Base-by-base conservation (phyloP, 2,113 vertebrate genomes). In the Ciconia maguari region DNA sequence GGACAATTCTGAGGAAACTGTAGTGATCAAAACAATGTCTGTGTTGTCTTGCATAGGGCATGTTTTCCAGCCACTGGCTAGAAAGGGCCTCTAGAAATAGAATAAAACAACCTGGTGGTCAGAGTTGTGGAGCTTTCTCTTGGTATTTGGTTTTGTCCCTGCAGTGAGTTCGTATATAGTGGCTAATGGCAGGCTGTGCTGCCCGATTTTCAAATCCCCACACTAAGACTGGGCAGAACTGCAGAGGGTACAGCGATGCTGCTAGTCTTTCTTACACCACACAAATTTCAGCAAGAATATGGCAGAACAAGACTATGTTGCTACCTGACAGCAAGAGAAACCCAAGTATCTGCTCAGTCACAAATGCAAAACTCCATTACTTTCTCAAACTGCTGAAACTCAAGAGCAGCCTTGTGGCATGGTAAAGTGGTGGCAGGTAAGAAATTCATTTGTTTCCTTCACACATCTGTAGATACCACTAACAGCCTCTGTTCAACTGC, bases 201-300 rank as follows among this genome's bases (percentile, higher is more conserved):
- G 57, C 58, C 64, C 7, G 0, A 2, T 3, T 24, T 30, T 29
- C 42, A 51, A 5, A 8, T 9, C 22, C 36, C 36, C 54, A 14
- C 0, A 1, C 48, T 8, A 10, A 3, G 30, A 4, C 3, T 2
- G 7, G 13, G 38, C 42, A 11, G 41, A 15, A 2, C 38, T 5
- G 19, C 54, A 7, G 22, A 7, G 30, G 20, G 20, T 3, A 15
- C 16, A 16, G 46, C 0, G 2, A 5, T 21, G 16, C 46, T 13
- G 2, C 9, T 6, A 1, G 12, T 10, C n/a, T 6, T 16, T 9
- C 51, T 27, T 21, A 16, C 36, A 9, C n/a, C 48, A 36, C 30
- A 22, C 29, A 10, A 0, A 1, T 4, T 27, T 21, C 52, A 30
- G 71, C 19, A 7, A 38, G 34, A 58, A n/a, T 34, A 11, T 0